Base-by-base conservation (phyloP, 2,888 invertebrate genomes). In the Idaea straminata region DNA sequence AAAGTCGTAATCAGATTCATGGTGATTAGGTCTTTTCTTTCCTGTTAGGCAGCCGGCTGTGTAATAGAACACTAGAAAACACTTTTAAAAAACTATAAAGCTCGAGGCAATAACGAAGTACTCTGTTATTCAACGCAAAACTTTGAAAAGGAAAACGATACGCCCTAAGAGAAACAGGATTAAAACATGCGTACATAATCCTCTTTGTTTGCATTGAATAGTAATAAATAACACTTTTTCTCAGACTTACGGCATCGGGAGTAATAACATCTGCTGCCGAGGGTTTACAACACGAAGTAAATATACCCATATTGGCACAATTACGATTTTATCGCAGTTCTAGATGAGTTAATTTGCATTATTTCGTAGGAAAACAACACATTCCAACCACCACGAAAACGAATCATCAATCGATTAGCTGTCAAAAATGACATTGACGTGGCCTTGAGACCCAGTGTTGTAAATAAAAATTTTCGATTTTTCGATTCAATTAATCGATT, bases 221-320 rank as follows among this genome's bases (percentile, higher is more conserved):
- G 10, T 47, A 47, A 7, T 0, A 10, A 47, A 10, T 47, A 47
- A 4, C 10, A 16, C 38, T 36, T 63, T 38, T 63, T 35, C 58
- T 62, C 60, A 59, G 72, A 89, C 92, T 92, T 91, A 95, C 94
- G 78, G 89, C 84, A 81, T 94, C 94, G 68, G 94, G 94, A 65
- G 94, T 94, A 65, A 92, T 80, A 61, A 94, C 89, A 68, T 94
- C 94, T n/a, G 94, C 85, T 65, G 93, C 88, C 64, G 94, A 93
- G 71, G 91, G 92, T 79, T 80, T 93, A 81, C 93, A 94, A 80
- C 95, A 95, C 61, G 93, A 94, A 62, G 85, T 82, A 67, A 94
- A 87, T 63, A 94, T 76, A 66, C 94, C 94, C 94, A 94, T 94
- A 81, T 77, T 80, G 61, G 34, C 66, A 69, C 73, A 75, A 66